Evolutionary conservation across 2,888 invertebrate genomes (phyloP).

Genomic region (Quadroppia sp.): DNA sequence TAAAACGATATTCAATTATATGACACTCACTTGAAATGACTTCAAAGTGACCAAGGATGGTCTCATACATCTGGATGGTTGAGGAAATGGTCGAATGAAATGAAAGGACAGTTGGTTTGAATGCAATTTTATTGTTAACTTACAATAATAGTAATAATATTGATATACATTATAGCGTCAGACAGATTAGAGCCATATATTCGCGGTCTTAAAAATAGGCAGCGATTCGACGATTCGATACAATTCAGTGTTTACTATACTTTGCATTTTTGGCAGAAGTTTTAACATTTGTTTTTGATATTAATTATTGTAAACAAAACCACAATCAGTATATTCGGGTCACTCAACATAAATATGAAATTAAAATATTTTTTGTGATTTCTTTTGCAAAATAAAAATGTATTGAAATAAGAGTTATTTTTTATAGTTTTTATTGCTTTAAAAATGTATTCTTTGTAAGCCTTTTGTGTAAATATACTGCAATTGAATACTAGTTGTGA

Average conservation of each 20-base stretch:
- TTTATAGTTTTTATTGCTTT: background rate
- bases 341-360: background rate
- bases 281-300: constrained; percentile 19
- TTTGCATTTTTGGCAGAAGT: constrained; percentile 32
- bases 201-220: constrained; percentile 9
- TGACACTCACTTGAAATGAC: too few relatives aligned
- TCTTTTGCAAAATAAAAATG: background rate
- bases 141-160: constrained; percentile 6
- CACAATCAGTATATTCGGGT: constrained; percentile 18
- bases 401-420: background rate
- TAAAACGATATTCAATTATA: too few relatives aligned
- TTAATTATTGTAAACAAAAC: constrained; percentile 1
- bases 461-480: constrained; percentile 26
- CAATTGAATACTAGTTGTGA: constrained; percentile 20
- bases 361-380: too few relatives aligned
- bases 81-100: too few relatives aligned
- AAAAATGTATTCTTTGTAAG: background rate
- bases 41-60: too few relatives aligned
- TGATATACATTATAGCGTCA: background rate
- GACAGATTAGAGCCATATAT: constrained; percentile 1
- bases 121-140: constrained; percentile 27
- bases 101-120: background rate
- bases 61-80: too few relatives aligned
- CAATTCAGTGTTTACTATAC: constrained; percentile 1
- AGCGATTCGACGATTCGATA: constrained; percentile 16